phyloP scores from a whole-genome alignment of 2,888 invertebrate genomes.

The Oscheius sp. region DNA sequence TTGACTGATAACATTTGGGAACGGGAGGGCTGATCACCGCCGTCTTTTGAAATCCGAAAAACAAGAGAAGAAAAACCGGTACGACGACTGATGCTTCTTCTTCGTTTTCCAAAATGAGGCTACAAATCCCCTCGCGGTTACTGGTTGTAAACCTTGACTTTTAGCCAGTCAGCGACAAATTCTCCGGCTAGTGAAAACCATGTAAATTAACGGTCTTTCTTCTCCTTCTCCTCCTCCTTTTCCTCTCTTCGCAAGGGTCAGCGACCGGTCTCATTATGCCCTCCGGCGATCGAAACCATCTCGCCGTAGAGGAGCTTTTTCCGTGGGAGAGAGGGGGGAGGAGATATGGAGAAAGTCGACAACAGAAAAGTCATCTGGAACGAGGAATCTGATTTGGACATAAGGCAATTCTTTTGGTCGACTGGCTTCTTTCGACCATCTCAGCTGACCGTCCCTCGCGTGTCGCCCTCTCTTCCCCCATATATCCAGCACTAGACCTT shows the following conservation, averaged over 20 bases:
- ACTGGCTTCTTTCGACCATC: too few species aligned
- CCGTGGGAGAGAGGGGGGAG: too few species aligned
- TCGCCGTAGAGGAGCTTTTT: constrained; percentile 2
- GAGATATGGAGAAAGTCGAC: too few species aligned
- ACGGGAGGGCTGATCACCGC: not conserved
- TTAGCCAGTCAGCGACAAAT: not conserved
- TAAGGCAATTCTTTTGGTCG: too few species aligned
- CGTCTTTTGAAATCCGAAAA: not conserved
- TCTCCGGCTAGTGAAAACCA: not conserved
- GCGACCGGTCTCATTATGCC: constrained; percentile 34
- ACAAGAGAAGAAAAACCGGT: too few species aligned
- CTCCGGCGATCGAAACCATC: constrained; percentile 9
- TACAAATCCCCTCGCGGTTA: not conserved
- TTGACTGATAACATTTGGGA: constrained; percentile 14
- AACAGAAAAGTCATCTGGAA: too few species aligned
- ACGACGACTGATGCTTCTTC: too few species aligned
- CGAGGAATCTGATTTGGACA: too few species aligned
- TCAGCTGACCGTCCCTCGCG: too few species aligned
- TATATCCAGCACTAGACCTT: not conserved
- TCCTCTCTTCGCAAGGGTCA: constrained; percentile 10
- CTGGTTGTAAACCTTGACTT: constrained; percentile 1
- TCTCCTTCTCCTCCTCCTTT: not conserved
- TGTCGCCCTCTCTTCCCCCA: not conserved
- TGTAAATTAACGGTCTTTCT: too few species aligned
- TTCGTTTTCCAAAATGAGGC: too few species aligned